Base-by-base conservation (phyloP, 2,888 invertebrate genomes). In the Automeris io region DNA sequence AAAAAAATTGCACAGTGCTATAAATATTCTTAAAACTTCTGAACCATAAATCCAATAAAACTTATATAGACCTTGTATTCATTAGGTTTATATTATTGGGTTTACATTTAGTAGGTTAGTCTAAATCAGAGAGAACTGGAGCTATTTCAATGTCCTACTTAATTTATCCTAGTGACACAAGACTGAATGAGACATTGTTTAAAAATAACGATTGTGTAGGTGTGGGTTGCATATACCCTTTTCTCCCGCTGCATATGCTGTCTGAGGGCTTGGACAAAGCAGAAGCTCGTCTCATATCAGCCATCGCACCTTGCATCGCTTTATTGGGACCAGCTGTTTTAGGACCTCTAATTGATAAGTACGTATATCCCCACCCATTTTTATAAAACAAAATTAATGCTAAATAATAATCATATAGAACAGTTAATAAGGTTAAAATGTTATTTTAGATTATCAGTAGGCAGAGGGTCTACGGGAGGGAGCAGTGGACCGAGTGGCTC, bases 171-270 rank as follows among this genome's bases (percentile, higher is more conserved):
- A 11, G 6, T 32, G 8, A 9, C 18, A 18, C 18, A 32, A 9
- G 9, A 5, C 2, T 31, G 5, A 7, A 12, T 11, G 5, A 25
- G 5, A 25, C 25, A 11, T 25, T 1, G 12, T 3, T 9, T 9
- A 13, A 18, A 1, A 1, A 18, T 18, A 1, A 12, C 23, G 24
- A 23, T 47, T 41, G 46, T 44, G 48, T 44, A 96, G 96, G 93
- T 52, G 83, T 96, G 58, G 94, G 95, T 49, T 92, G 93, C 55
- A 88, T 96, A 46, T 91, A 93, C 59, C 93, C 96, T 5, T 93
- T 94, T 75, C 90, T 96, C 45, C 91, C 94, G 11, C 86, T 93
- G 41, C 95, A 94, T 76, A 93, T 94, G 92, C 79, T 89, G 46
- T 82, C 89, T 42, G 86, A 92, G 46, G 96, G 95, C 1, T 72